A percentile compares a stretch with the other conserved stretches of the same genome.
These are phyloP conservation scores for Cynaeus angustus DNA, from an alignment of 2,888 invertebrate genomes.

Conservation along the genomic window DNA sequence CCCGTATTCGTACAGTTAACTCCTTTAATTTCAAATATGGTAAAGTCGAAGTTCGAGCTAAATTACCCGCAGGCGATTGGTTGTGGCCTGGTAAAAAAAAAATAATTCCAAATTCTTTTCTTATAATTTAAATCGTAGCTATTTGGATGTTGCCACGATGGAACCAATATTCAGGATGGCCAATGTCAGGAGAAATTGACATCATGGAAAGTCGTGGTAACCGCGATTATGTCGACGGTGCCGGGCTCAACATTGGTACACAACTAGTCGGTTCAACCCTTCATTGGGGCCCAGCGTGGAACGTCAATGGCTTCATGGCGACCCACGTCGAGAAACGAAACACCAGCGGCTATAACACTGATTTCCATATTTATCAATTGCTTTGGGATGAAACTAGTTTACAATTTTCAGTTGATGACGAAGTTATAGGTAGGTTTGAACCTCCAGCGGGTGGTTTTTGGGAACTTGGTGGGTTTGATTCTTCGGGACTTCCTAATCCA, in stretches of 20 bases:
- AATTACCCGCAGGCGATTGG: slow-evolving; percentile 82
- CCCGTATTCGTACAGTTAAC: slow-evolving; percentile 76
- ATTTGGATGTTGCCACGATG: slow-evolving; percentile 72
- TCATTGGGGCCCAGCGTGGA: slow-evolving; percentile 79
- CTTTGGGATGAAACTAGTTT: slow-evolving; percentile 78
- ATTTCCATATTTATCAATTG: slow-evolving; percentile 78
- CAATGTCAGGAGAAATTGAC: slow-evolving; percentile 83
- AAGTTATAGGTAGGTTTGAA: slow-evolving; percentile 71
- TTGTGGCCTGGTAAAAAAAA: slow-evolving; percentile 72
- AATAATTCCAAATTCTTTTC: not conserved
- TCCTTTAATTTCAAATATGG: slow-evolving; percentile 80
- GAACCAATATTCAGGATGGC: slow-evolving; percentile 81
- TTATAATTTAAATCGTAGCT: not conserved
- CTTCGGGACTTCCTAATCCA: slow-evolving; percentile 73
- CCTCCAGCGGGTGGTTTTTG: slow-evolving; percentile 78
- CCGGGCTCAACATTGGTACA: slow-evolving; percentile 72
- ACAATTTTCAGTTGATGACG: slow-evolving; percentile 73
- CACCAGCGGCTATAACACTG: slow-evolving; percentile 72
- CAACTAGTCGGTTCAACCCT: slow-evolving; percentile 77
- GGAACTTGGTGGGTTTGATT: slow-evolving; percentile 76
- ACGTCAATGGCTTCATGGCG: slow-evolving; percentile 73
- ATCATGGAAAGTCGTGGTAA: slow-evolving; percentile 81
- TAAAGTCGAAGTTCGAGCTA: slow-evolving; percentile 77
- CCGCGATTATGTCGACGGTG: slow-evolving; percentile 63
- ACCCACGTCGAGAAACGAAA: slow-evolving; percentile 72